Evolutionary conservation across 2,797 vertebrate species (phyloP), one percentile per base, ranked within the genome.

Genomic region (Myotis myotis): DNA sequence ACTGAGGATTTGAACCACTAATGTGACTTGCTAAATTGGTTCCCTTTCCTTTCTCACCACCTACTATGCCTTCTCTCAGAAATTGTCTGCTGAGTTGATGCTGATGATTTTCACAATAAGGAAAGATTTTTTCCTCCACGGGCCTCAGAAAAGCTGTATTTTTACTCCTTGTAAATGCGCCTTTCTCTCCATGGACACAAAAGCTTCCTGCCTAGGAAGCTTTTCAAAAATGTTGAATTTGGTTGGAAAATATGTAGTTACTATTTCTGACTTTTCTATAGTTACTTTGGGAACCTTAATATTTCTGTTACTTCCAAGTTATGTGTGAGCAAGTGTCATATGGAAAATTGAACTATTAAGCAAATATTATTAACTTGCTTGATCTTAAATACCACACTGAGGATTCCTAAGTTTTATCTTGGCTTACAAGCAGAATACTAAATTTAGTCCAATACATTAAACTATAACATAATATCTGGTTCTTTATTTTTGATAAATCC

Each of bases 281-380:
- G 8, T 95, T 91, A 72, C 64, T 83, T 84, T n/a, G 7, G 79
- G 51, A 33, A 80, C 9, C 8, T 91, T 86, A 92, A 33, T 57
- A 89, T 92, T 95, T 93, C 49, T 91, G 95, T 89, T 81, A 60
- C 23, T 89, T 44, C 20, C 2, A 82, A 81, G 10, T 66, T 81
- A 12, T 62, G 6, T 51, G 30, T 93, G 36, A 75, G 38, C 66
- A 96, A 81, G 49, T 80, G 3, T 38, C 60, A 78, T 36, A 8
- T 76, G 80, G 33, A 70, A 92, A 93, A 91, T 2, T 81, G 28
- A 94, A 60, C 33, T 91, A 64, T 15, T 28, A 13, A 94, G 8
- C 25, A 94, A 89, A 80, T 70, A 94, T 44, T 76, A 82, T 64
- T 91, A 68, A 87, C 8, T 71, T 64, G 10, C 62, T 36, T 2